These are phyloP conservation scores for Baronia brevicornis DNA, from an alignment of 2,888 invertebrate genomes.

Conservation along the genomic window DNA sequence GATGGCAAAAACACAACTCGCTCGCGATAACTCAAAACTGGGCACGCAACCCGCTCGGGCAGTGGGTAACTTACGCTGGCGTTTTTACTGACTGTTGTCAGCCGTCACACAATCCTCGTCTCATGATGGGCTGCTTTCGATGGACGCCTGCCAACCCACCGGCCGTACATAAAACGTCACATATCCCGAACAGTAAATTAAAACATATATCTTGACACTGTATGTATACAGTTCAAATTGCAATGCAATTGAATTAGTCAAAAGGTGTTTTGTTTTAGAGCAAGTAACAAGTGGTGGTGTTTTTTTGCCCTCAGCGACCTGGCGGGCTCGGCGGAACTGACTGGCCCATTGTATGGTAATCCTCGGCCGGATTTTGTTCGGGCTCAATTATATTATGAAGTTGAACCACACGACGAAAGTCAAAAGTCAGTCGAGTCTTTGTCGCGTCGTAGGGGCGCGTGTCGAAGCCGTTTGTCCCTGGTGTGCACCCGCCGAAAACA, in stretches of 20 bases:
- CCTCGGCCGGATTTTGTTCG: conserved; percentile 71
- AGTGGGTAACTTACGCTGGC: conserved; percentile 59
- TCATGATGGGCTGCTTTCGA: conserved; percentile 69
- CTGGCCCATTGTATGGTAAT: conserved; percentile 73
- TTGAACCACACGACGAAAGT: conserved; percentile 67
- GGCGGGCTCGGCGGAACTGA: conserved; percentile 69
- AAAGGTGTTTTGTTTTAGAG: conserved; percentile 25
- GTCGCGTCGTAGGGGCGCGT: conserved; percentile 32
- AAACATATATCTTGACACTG: conserved; percentile 17
- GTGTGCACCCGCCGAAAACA: no score
- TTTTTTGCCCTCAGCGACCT: conserved; percentile 72
- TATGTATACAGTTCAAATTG: conserved; percentile 24
- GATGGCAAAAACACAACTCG: conserved; percentile 28
- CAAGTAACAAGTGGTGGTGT: conserved; percentile 56
- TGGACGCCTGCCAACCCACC: conserved; percentile 67
- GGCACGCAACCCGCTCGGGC: conserved; percentile 36
- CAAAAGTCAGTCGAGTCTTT: conserved; percentile 69
- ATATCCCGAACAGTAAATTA: conserved; percentile 14
- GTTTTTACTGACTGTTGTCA: conserved; percentile 67
- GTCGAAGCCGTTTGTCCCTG: no score
- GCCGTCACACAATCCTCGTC: conserved; percentile 67
- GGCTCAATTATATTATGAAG: conserved; percentile 75
- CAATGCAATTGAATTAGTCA: conserved; percentile 9
- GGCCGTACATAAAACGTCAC: conserved; percentile 21
- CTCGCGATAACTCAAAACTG: conserved; percentile 62